Evolutionary conservation across 2,888 invertebrate genomes (phyloP).

Genomic region (Andrena bicolor): DNA sequence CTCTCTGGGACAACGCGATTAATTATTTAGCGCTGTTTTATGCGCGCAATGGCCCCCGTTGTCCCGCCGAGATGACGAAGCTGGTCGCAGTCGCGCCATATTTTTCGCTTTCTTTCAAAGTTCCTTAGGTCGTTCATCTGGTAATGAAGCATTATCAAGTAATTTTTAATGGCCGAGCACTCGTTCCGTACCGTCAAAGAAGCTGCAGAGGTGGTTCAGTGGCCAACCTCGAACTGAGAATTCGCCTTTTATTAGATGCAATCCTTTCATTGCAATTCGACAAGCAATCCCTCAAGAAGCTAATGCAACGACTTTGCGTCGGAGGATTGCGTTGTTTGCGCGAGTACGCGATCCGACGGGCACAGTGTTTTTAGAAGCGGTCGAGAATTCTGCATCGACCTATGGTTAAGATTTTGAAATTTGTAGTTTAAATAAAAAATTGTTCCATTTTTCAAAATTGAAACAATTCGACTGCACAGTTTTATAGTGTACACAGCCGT

Average conservation of each 20-base stretch:
- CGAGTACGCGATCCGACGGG: neutral
- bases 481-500: too few species aligned
- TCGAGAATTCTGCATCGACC: neutral
- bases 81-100: constrained; percentile 9
- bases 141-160: neutral
- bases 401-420: neutral
- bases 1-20: constrained; percentile 21
- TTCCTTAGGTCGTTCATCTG: neutral
- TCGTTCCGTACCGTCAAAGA: neutral
- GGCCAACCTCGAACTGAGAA: neutral
- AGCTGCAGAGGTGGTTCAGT: neutral
- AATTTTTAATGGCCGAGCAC: neutral
- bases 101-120: neutral
- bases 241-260: constrained; percentile 13
- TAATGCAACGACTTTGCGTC: constrained; percentile 61
- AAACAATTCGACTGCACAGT: too few species aligned
- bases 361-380: constrained; percentile 6
- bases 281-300: constrained; percentile 42
- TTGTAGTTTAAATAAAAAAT: too few species aligned
- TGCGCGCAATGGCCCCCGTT: constrained; percentile 3
- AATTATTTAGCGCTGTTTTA: constrained; percentile 43
- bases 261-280: constrained; percentile 24
- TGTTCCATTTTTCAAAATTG: too few species aligned
- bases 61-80: neutral
- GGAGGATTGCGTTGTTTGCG: constrained; percentile 38